phyloP scores from a whole-genome alignment of 1,140 invertebrate species.

The Vollenhovia emeryi region DNA sequence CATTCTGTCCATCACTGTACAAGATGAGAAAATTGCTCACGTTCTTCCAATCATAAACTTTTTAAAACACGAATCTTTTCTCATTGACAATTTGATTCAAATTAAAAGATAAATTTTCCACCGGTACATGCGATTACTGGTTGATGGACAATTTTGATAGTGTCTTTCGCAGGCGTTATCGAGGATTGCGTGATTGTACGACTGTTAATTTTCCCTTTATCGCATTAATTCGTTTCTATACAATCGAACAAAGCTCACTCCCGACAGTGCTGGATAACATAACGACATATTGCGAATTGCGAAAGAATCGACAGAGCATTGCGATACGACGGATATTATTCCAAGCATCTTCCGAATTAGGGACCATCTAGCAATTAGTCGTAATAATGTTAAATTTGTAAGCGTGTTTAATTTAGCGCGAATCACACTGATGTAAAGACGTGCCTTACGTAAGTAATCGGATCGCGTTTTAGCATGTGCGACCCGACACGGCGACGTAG shows the following conservation, averaged over 20 bases:
- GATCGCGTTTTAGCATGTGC: not conserved
- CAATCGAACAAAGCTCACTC: constrained; percentile 12
- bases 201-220: not conserved
- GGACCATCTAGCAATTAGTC: constrained; percentile 79
- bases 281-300: constrained; percentile 34
- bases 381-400: constrained; percentile 65
- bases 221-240: not conserved
- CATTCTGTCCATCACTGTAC: no score
- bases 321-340: constrained; percentile 64
- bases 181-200: not conserved
- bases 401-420: constrained; percentile 42
- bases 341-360: constrained; percentile 80
- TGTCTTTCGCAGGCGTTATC: not conserved
- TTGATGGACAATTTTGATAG: not conserved
- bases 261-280: not conserved
- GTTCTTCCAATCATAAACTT: not conserved
- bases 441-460: constrained; percentile 52
- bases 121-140: not conserved
- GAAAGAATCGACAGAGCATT: constrained; percentile 42
- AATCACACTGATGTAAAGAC: constrained; percentile 21
- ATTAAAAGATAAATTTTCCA: not conserved
- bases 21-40: not conserved
- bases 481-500: not conserved
- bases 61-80: not conserved
- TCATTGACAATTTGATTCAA: not conserved